These are phyloP conservation scores for Cervus canadensis DNA, from an alignment of 2,113 vertebrate species.

Conservation along the genomic window DNA sequence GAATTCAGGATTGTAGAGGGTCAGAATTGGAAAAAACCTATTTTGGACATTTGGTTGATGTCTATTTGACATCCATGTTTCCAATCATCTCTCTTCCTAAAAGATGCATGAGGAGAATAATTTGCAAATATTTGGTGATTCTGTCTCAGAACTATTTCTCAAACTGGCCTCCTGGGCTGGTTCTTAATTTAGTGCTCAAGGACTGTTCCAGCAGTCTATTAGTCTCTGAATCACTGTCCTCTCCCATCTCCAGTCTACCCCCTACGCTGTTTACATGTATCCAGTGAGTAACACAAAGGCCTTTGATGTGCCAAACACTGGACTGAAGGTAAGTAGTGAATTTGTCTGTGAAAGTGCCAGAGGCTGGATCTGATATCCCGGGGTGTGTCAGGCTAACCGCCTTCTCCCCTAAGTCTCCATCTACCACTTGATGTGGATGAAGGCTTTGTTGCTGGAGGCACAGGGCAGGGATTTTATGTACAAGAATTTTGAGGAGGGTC, in stretches of 20 bases:
- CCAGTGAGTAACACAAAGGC: background rate
- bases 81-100: background rate
- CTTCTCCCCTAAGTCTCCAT: background rate
- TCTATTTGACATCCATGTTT: background rate
- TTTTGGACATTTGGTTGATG: background rate
- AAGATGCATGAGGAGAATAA: background rate
- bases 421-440: background rate
- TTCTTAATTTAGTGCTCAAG: background rate
- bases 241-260: background rate
- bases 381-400: background rate
- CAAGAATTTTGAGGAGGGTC: background rate
- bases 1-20: background rate
- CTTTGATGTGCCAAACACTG: background rate
- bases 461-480: background rate
- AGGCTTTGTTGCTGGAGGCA: background rate
- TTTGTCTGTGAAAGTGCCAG: background rate
- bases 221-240: background rate
- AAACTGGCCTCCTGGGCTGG: background rate
- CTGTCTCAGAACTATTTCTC: background rate
- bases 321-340: background rate
- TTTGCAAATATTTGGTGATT: background rate
- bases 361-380: too few relatives aligned
- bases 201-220: background rate
- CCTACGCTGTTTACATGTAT: background rate
- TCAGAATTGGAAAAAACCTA: background rate